Evolutionary conservation across 2,888 invertebrate species (phyloP), one percentile per base, ranked within the genome.

Genomic region (Eupithecia tripunctaria): DNA sequence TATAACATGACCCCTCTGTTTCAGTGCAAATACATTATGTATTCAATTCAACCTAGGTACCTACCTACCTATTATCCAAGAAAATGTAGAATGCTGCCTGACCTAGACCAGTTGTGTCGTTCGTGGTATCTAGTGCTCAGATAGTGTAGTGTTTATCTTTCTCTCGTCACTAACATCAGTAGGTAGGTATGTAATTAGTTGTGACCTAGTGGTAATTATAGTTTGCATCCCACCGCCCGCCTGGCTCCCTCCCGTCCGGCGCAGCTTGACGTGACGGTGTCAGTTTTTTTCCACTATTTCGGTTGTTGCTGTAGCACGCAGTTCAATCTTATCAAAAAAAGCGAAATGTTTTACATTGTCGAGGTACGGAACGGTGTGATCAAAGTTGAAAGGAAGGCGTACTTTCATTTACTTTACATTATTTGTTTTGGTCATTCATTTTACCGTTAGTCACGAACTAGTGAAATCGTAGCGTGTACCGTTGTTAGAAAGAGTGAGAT

Each of bases 351-450:
- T 56, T 25, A 51, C 56, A 12, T 56, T 56, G 25, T 25, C 14
- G n/a, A 10, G 21, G 10, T 41, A 56, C 65, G 62, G 77, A 89
- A 90, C 90, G 67, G 71, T 67, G 70, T 60, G 43, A 59, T 43
- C 78, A 79, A 82, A 76, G 73, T 74, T 64, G 63, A 63, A 67
- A 71, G 62, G 62, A 47, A 71, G 14, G 62, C 43, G 76, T 86
- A 89, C 89, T 88, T 90, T 89, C 88, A 86, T 88, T 90, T 68
- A 84, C 85, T 89, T 88, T 86, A 87, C 86, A 84, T 85, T 84
- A 84, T 87, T 86, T 87, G 86, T 87, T 89, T 90, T 88, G 86
- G 88, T 82, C 83, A 86, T 84, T 84, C 83, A 86, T 84, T 84
- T 80, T 86, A 91, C 91, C 89, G 92, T 90, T 91, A 89, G 78